Percentiles rank a stretch among this genome's conserved stretches.
phyloP scores from a whole-genome alignment of 2,797 vertebrate species.

The Tympanoctomys barrerae region DNA sequence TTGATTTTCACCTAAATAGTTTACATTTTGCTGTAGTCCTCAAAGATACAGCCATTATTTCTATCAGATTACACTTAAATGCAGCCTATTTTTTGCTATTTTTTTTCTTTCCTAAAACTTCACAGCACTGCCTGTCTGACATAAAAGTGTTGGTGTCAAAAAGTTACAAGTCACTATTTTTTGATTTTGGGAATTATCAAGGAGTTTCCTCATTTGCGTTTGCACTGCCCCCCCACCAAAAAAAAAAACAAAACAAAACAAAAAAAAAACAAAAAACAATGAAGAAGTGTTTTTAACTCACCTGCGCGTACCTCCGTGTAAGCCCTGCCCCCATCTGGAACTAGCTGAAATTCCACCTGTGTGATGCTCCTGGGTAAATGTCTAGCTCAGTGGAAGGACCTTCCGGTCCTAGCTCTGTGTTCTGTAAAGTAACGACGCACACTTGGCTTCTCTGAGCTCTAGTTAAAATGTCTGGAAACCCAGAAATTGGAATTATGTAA shows the following conservation, averaged over 20 bases:
- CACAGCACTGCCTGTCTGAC: not conserved
- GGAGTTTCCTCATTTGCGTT: not conserved
- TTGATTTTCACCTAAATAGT: slow-evolving; percentile 35
- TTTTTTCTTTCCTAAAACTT: slow-evolving; percentile 31
- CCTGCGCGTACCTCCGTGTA: not conserved
- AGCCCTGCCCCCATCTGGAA: not conserved
- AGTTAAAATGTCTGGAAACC: not conserved
- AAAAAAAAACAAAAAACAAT: no score
- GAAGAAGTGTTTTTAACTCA: not conserved
- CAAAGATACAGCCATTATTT: slow-evolving; percentile 40
- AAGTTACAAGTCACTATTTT: not conserved
- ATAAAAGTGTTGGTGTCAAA: slow-evolving; percentile 41
- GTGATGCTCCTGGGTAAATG: not conserved
- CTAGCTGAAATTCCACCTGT: not conserved
- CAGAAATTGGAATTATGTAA: not conserved
- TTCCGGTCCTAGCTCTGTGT: not conserved
- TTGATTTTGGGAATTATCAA: slow-evolving; percentile 9
- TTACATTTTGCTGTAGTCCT: slow-evolving; percentile 53
- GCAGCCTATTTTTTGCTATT: slow-evolving; percentile 23
- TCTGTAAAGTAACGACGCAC: accelerated
- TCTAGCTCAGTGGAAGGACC: accelerated
- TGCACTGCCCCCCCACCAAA: not conserved
- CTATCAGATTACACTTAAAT: slow-evolving; percentile 45
- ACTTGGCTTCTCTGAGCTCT: not conserved
- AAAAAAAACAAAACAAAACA: not conserved